Base-by-base conservation (phyloP, 2,888 invertebrate species). In the Cenopis cana region DNA sequence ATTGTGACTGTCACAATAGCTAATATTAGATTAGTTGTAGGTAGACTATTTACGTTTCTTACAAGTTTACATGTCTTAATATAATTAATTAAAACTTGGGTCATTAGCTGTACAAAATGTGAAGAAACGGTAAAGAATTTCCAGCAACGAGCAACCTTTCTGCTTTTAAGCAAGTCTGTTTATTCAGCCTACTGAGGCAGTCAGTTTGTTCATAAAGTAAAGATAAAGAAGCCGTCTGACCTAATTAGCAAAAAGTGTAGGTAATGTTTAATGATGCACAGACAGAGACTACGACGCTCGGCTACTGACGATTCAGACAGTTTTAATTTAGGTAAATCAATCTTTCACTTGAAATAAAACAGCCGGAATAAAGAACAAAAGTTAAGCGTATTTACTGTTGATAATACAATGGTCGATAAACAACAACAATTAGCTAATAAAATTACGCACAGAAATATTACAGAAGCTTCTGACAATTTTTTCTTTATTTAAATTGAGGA, bases 101-200 rank as follows among this genome's bases (percentile, higher is more conserved):
- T 24, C 2, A 24, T 24, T 24, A 4, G 24, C 24, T 3, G 1
- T 4, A 24, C 24, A 1, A 24, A 54, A 24, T 20, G 17, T 11
- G 11, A 20, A 14, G 24, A 14, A 54, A 54, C 20, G 12, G 11
- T 54, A 24, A 54, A 54, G 54, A 24, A 54, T 14, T 12, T 54
- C 12, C 54, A 54, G 14, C 6, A 20, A 24, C 12, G 24, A 54
- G 24, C 8, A 8, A 8, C 33, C 54, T 24, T 24, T 24, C 24
- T 24, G 2, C 6, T 11, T 24, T 24, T 1, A 50, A 18, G 9
- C 12, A 0, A 52, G 5, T 11, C 20, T 29, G 55, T 55, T 55
- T 55, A 55, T 55, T 55, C 55, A 29, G 55, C 29, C 55, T 55
- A 29, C 55, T 55, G 29, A 55, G 55, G 46, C 29, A 20, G 54